Evolutionary conservation across 1,140 invertebrate genomes (phyloP), one percentile per base, ranked within the genome.

Genomic region (Lycorma delicatula): DNA sequence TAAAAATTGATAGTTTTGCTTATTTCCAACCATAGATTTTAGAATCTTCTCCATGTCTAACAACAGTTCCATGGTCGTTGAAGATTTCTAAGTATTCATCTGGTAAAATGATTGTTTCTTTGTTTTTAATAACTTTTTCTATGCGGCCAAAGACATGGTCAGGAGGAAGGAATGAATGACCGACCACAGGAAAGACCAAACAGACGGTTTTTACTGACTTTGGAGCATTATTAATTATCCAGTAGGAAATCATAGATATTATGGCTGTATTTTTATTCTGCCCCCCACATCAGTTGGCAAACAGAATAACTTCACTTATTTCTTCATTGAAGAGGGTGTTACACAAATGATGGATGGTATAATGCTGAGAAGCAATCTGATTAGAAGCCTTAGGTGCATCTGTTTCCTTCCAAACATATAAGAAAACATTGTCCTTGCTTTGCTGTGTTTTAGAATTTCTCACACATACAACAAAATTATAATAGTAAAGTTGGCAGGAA

Each of bases 401-500:
- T 25, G 63, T 61, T 63, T 72, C 69, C 5, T 61, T 68, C 68
- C 69, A 71, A 23, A 23, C 20, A 54, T 67, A 71, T 9, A 57
- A 36, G 34, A 59, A 65, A 0, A 67, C 63, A 61, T 68, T 70
- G 23, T 64, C 57, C 31, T 47, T 56, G 9, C n/a, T 55, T 26
- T 68, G 53, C 48, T 54, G 55, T 18, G 5, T 31, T 60, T 68
- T 68, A 20, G 68, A 73, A 48, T n/a, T n/a, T 22, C 68, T 70
- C 25, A 46, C 20, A 6, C 69, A 65, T 22, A 69, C 60, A 20
- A 67, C 67, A 38, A 72, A 69, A 59, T 72, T 72, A 51, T 72
- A 68, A n/a, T 64, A 56, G 54, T 72, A 71, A 2, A 71, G 12
- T 52, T 72, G 66, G 13, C 67, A 50, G 4, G 36, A 59, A 61